Evolutionary conservation across 2,797 vertebrate species (phyloP).

Genomic region (Potorous gilbertii): DNA sequence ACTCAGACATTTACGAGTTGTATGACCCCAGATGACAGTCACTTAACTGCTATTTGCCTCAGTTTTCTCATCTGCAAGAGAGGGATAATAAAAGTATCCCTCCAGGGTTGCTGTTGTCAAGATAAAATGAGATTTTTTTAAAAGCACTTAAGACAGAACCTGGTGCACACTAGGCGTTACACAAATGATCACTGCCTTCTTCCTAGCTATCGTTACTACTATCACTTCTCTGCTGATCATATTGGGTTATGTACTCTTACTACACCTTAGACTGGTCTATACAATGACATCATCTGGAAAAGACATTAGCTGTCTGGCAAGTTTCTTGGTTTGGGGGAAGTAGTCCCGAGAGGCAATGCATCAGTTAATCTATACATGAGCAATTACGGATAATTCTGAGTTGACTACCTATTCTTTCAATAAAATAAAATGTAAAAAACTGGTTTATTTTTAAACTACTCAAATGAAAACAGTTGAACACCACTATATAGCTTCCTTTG

Average conservation of each 20-base stretch:
- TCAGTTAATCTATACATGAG: neutral
- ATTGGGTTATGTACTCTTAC: neutral
- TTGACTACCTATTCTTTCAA: neutral
- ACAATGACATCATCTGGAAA: neutral
- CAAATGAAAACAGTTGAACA: neutral
- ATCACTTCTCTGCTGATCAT: neutral
- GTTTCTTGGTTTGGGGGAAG: neutral
- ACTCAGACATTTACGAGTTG: neutral
- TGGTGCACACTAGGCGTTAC: neutral
- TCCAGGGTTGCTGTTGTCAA: neutral
- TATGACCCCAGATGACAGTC: neutral
- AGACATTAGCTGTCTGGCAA: neutral
- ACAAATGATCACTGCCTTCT: neutral
- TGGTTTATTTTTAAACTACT: neutral
- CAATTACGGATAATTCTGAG: neutral
- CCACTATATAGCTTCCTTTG: neutral
- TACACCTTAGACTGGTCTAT: neutral
- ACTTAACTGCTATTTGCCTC: constrained; percentile 1
- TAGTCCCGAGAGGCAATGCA: neutral
- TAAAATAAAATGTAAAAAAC: neutral
- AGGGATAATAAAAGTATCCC: neutral
- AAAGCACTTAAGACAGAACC: neutral
- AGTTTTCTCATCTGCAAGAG: constrained; percentile 7
- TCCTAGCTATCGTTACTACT: neutral
- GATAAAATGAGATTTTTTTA: constrained; percentile 12